Evolutionary conservation across 2,888 invertebrate species (phyloP).

Genomic region (Limnephilus rhombicus): DNA sequence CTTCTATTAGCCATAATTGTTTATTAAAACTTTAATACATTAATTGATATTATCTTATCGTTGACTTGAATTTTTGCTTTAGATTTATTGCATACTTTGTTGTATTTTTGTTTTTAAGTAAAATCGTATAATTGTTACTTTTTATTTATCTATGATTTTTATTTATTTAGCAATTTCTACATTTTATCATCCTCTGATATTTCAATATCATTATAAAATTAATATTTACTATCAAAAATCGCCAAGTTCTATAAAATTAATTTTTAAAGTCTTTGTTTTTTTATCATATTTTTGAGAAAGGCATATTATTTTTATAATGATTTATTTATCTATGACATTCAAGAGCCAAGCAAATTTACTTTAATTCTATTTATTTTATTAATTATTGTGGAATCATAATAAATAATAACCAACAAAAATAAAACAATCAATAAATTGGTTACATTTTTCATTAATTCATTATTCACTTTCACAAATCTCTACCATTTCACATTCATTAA

Average conservation of each 20-base stretch:
- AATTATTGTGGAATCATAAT: neutral
- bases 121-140: neutral
- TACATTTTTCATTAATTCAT: neutral
- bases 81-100: neutral
- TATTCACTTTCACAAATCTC: neutral
- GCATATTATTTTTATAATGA: neutral
- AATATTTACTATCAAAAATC: neutral
- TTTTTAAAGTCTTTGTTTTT: too few species aligned
- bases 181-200: neutral
- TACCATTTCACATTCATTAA: neutral
- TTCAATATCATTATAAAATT: constrained; percentile 3
- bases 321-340: constrained; percentile 1
- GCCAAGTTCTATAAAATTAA: too few species aligned
- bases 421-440: neutral
- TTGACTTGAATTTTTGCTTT: neutral
- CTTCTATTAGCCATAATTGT: neutral
- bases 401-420: constrained; percentile 1
- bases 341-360: neutral
- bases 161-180: constrained; percentile 33
- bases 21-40: neutral
- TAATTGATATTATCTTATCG: neutral
- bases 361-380: neutral
- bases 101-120: neutral
- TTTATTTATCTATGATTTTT: neutral
- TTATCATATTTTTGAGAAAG: neutral